Conservation (phyloP, 2,888 invertebrate species). For the Julus scanicus region DNA sequence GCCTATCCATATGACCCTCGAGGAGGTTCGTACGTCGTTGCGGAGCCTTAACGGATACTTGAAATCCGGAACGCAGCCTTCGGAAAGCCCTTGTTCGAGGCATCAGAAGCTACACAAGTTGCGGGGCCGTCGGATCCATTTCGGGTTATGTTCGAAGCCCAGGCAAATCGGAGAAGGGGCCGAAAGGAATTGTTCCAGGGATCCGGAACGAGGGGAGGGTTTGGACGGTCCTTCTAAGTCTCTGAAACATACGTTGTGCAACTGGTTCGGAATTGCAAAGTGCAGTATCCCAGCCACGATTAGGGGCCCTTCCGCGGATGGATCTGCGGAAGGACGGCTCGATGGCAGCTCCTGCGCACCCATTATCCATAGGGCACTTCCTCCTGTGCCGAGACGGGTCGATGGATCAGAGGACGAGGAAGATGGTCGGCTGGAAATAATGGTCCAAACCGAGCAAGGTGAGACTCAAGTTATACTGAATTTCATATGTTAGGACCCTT, state of each 20-base stretch:
- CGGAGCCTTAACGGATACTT: background rate
- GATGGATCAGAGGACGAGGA: conserved; percentile 25
- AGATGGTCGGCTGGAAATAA: background rate
- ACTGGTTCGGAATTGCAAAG: conserved; percentile 60
- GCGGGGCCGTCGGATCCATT: background rate
- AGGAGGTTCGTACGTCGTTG: conserved; percentile 61
- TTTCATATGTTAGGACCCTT: no score
- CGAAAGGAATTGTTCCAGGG: background rate
- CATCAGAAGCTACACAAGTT: background rate
- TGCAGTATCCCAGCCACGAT: background rate
- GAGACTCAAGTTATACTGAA: no score
- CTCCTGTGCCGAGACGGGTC: conserved; percentile 3
- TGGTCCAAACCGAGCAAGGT: background rate
- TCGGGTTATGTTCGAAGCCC: conserved; percentile 22
- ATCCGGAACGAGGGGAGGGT: background rate
- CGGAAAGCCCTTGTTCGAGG: background rate
- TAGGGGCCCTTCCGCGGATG: background rate
- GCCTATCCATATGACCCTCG: conserved; percentile 83
- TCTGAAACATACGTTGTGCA: conserved; percentile 60
- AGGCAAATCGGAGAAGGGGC: background rate
- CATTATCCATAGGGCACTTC: conserved; percentile 13
- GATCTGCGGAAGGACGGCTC: no score
- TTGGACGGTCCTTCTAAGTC: conserved; percentile 36
- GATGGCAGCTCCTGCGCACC: background rate
- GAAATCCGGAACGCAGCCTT: background rate